Conservation (phyloP, 2,888 invertebrate species). For the Tenthredo livida region DNA sequence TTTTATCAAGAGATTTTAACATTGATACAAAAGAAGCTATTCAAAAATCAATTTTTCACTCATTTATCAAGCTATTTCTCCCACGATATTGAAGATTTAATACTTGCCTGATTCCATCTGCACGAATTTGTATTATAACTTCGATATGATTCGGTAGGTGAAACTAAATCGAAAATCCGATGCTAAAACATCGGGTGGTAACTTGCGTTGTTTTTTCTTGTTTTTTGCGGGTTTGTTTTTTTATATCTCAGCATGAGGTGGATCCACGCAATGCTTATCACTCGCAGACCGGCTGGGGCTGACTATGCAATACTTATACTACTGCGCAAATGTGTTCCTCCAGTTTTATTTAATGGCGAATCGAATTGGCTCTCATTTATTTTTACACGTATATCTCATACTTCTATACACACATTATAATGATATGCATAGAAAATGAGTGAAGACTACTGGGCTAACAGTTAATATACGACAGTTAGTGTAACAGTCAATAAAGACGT, state of each 20-base stretch:
- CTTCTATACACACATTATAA: neutral
- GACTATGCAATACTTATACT: conserved; percentile 1
- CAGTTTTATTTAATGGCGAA: neutral
- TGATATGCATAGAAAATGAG: neutral
- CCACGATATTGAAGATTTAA: neutral
- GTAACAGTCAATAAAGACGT: conserved; percentile 13
- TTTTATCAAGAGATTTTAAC: neutral
- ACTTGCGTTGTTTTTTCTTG: neutral
- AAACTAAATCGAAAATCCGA: neutral
- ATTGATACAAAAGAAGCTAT: neutral
- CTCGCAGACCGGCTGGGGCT: neutral
- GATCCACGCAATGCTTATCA: neutral
- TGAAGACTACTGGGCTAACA: neutral
- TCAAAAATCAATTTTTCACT: neutral
- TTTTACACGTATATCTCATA: neutral
- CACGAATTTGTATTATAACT: neutral
- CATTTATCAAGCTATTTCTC: neutral
- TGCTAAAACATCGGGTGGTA: neutral
- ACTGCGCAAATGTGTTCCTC: neutral
- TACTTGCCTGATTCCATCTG: neutral
- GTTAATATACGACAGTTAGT: neutral
- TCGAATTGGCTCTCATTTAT: neutral
- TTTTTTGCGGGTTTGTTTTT: neutral
- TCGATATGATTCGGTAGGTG: neutral
- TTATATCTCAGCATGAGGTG: neutral